Percentiles rank a stretch among this genome's conserved stretches.
phyloP scores from a whole-genome alignment of 2,113 vertebrate genomes.

The Lophotis ruficrista region DNA sequence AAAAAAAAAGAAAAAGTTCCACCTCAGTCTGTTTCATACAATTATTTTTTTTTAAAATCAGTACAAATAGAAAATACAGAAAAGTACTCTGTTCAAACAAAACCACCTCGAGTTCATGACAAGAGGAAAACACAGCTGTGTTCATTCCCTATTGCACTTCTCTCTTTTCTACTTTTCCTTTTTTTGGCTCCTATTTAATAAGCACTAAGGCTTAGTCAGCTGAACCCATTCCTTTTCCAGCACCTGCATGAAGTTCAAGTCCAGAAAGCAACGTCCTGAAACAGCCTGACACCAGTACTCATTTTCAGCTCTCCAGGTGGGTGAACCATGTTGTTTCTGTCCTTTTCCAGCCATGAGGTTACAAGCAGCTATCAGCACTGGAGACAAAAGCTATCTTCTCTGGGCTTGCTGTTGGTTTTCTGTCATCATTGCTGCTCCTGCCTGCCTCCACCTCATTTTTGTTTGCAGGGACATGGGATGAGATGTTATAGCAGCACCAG shows the following conservation, averaged over 20 bases:
- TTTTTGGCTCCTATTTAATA: not conserved
- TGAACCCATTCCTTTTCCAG: not conserved
- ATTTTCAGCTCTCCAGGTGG: not conserved
- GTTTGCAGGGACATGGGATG: not conserved
- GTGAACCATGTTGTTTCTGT: not conserved
- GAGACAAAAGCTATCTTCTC: not conserved
- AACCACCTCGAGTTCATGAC: not conserved
- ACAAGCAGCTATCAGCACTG: not conserved
- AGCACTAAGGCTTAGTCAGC: not conserved
- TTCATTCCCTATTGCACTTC: not conserved
- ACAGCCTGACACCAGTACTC: not conserved
- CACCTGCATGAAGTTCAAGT: not conserved
- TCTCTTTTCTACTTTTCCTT: not conserved
- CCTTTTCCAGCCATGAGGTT: not conserved
- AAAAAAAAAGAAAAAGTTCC: not conserved
- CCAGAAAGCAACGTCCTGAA: not conserved
- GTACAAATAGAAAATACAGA: not conserved
- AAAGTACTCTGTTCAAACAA: not conserved
- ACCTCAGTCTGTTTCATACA: not conserved
- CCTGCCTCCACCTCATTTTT: not conserved
- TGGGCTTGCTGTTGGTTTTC: not conserved
- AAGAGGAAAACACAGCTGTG: not conserved
- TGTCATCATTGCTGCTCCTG: not conserved
- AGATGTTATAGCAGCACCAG: not conserved
- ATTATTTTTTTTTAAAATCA: not conserved